A percentile compares a stretch with the other conserved stretches of the same genome.
phyloP scores from a whole-genome alignment of 2,113 vertebrate species.

The Alectura lathami region DNA sequence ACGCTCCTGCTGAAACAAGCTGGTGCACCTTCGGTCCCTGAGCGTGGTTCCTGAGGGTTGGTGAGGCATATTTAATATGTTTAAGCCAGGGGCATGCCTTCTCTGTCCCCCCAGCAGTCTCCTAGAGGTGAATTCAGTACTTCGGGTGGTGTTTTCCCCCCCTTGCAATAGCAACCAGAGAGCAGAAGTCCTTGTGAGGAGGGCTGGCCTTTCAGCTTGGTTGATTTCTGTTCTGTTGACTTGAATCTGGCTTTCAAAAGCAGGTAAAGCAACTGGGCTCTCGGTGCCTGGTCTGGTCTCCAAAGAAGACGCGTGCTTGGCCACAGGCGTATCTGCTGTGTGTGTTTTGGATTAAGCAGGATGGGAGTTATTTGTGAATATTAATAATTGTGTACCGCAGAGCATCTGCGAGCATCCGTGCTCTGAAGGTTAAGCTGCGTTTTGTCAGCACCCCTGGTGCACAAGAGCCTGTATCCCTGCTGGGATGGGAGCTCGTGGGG shows the following conservation, averaged over 20 bases:
- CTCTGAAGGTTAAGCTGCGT: background rate
- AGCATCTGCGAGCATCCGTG: background rate
- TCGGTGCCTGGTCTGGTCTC: background rate
- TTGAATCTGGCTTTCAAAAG: slow-evolving; percentile 14
- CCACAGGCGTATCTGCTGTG: background rate
- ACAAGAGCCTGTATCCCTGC: fast-evolving
- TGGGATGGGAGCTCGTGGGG: background rate
- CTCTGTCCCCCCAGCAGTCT: background rate
- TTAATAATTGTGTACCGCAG: slow-evolving; percentile 12
- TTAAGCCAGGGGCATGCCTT: background rate
- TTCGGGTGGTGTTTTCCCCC: background rate
- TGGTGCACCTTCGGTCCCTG: background rate
- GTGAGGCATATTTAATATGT: background rate
- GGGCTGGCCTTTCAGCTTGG: background rate
- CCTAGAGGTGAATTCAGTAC: background rate
- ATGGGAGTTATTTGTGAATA: background rate
- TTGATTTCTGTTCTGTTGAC: background rate
- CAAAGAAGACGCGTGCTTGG: slow-evolving; percentile 10
- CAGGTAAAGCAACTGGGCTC: background rate
- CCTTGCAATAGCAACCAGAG: background rate
- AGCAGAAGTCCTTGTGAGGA: background rate
- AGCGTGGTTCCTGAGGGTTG: background rate
- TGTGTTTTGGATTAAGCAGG: slow-evolving; percentile 15
- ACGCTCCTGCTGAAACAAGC: background rate
- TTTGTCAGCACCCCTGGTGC: background rate